Evolutionary conservation across 2,888 invertebrate genomes (phyloP).

Genomic region (Dasysyrphus albostriatus): DNA sequence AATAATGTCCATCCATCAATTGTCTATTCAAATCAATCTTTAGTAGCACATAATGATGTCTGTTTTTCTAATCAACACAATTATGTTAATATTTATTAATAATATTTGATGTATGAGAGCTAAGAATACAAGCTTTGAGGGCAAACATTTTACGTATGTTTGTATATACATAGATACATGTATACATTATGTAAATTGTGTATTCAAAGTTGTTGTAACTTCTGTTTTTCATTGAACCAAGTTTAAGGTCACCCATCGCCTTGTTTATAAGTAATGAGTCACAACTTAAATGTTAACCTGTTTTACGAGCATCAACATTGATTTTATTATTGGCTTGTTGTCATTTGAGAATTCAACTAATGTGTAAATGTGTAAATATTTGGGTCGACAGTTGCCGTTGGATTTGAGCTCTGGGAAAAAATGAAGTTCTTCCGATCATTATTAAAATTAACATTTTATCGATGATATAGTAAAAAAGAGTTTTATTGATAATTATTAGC

Average conservation of each 20-base stretch:
- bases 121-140: too few relatives aligned
- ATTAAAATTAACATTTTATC: slow-evolving; percentile 5
- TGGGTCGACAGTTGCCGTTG: not conserved
- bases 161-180: too few relatives aligned
- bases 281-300: not conserved
- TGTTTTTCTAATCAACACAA: not conserved
- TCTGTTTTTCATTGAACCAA: slow-evolving; percentile 1
- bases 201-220: not conserved
- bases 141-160: too few relatives aligned
- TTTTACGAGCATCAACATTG: not conserved
- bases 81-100: not conserved
- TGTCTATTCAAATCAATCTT: not conserved
- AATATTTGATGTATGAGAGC: not conserved
- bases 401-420: slow-evolving; percentile 12
- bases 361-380: slow-evolving; percentile 1
- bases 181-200: not conserved
- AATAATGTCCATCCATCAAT: not conserved
- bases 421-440: slow-evolving; percentile 26
- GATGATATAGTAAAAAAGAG: not conserved
- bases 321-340: not conserved
- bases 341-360: not conserved
- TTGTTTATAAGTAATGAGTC: not conserved
- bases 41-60: not conserved
- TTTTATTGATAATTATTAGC: not conserved
- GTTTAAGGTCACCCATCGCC: slow-evolving; percentile 17